These are phyloP conservation scores for Hydractinia echinata DNA, from an alignment of 30 jellyfish, hydroid and myxozoan genomes.

Conservation along the genomic window DNA sequence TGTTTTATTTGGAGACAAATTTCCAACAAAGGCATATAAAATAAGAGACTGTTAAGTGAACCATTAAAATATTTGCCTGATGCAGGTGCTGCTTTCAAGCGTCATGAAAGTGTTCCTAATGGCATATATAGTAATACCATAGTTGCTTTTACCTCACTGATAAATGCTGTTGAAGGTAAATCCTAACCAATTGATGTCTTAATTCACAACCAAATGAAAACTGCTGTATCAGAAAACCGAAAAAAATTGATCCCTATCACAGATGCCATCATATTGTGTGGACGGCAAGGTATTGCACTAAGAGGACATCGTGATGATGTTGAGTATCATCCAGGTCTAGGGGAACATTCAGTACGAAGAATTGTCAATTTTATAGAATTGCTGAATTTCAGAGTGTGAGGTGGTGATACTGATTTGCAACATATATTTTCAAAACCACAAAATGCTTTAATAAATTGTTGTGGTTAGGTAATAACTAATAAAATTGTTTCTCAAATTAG, in stretches of 20 bases:
- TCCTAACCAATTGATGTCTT: background rate
- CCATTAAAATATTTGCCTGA: background rate
- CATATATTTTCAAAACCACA: slow-evolving; percentile 52
- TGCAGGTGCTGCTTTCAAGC: background rate
- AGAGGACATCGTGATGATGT: too few relatives aligned
- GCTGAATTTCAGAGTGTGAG: slow-evolving; percentile 34
- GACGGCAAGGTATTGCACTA: too few relatives aligned
- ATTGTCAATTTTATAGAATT: slow-evolving; percentile 46
- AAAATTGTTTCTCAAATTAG: slow-evolving; percentile 10
- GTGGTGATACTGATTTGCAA: slow-evolving; percentile 50
- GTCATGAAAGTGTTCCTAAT: background rate
- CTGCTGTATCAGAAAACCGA: slow-evolving; percentile 26
- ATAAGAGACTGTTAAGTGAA: background rate
- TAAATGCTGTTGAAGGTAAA: background rate
- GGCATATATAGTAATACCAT: background rate
- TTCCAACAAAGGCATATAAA: background rate
- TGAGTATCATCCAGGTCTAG: background rate
- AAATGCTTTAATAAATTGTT: slow-evolving; percentile 26
- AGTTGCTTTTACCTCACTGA: background rate
- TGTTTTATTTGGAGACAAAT: slow-evolving; percentile 35
- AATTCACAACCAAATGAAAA: background rate
- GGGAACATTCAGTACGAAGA: background rate
- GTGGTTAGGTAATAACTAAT: slow-evolving; percentile 35
- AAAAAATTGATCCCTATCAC: slow-evolving; percentile 33
- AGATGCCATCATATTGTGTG: too few relatives aligned